Conservation (phyloP, 2,797 vertebrate genomes). For the Pipistrellus pipistrellus region DNA sequence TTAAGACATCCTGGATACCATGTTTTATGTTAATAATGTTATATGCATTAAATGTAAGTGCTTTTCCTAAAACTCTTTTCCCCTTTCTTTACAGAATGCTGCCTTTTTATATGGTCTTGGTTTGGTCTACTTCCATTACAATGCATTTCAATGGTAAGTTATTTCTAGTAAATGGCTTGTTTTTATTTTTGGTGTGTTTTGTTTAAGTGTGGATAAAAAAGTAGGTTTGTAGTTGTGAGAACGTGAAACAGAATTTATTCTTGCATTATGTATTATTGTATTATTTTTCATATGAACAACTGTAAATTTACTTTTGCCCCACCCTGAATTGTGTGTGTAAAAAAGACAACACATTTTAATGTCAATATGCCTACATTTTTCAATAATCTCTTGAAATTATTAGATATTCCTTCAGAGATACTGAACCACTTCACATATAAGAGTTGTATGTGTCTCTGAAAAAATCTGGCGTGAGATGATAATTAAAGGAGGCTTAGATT, state of each 20-base stretch:
- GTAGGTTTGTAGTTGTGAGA: background rate
- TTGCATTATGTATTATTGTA: too few relatives aligned
- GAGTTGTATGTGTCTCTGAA: slow-evolving; percentile 9
- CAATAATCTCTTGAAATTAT: slow-evolving; percentile 45
- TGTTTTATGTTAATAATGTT: slow-evolving; percentile 49
- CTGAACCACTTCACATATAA: slow-evolving; percentile 6
- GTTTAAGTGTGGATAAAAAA: background rate
- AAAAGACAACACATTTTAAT: slow-evolving; percentile 57
- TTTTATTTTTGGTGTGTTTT: slow-evolving; percentile 29
- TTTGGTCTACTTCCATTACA: slow-evolving; percentile 99
- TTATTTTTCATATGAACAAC: background rate
- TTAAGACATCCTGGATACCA: background rate
- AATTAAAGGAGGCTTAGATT: slow-evolving; percentile 53
- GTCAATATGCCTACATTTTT: slow-evolving; percentile 45
- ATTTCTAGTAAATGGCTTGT: slow-evolving; percentile 31
- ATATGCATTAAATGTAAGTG: slow-evolving; percentile 16
- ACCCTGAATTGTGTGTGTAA: background rate
- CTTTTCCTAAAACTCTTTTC: slow-evolving; percentile 76
- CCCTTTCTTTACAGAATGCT: slow-evolving; percentile 94
- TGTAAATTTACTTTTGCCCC: background rate
- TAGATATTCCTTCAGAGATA: slow-evolving; percentile 41
- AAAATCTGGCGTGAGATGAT: slow-evolving; percentile 29
- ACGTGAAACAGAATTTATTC: too few relatives aligned
- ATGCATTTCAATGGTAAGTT: slow-evolving; percentile 99
- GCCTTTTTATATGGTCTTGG: slow-evolving; percentile 99